Base-by-base conservation (phyloP, 1,140 invertebrate species). In the Habropoda laboriosa region DNA sequence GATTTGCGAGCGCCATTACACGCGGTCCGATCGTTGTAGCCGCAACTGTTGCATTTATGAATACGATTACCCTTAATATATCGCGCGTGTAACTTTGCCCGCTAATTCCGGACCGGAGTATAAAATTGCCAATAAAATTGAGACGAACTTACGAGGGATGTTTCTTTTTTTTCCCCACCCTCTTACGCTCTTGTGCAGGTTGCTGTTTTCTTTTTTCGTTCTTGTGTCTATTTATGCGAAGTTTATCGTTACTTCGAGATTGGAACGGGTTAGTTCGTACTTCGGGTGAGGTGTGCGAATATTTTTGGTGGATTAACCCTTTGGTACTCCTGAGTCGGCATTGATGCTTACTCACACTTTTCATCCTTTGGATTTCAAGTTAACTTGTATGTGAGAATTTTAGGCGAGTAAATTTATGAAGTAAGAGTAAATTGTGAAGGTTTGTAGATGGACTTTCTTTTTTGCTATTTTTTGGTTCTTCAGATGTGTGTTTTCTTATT, bases 21-120 rank as follows among this genome's bases (percentile, higher is more conserved):
- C 84, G 83, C 83, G 79, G 72, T 60, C 70, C 70, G 74, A 85
- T 88, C 80, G 86, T 86, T 81, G 87, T 80, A 83, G 68, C 55
- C 87, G 88, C 89, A 89, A 90, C 85, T 88, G 88, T 91, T 91
- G 89, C 89, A 91, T 90, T 92, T 91, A 91, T 91, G 88, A 91
- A 91, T 91, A 89, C 88, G 87, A 90, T 90, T 90, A 88, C 79
- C 83, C 83, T 90, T 91, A 89, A 92, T 92, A 90, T 92, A 90
- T 91, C 87, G 87, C 77, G 80, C 79, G 74, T 85, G 76, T 81
- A 85, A 86, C 67, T 60, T n/a, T 78, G 66, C 83, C 80, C 84
- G 86, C 86, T 88, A 89, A 90, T 89, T 89, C 83, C 78, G 82
- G 13, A 12, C 55, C 47, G 83, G 71, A 68, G n/a, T n/a, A n/a